Percentiles rank a stretch among this genome's conserved stretches.
These are phyloP conservation scores for Urocitellus parryii DNA, from an alignment of 2,113 vertebrate species.

Conservation along the genomic window DNA sequence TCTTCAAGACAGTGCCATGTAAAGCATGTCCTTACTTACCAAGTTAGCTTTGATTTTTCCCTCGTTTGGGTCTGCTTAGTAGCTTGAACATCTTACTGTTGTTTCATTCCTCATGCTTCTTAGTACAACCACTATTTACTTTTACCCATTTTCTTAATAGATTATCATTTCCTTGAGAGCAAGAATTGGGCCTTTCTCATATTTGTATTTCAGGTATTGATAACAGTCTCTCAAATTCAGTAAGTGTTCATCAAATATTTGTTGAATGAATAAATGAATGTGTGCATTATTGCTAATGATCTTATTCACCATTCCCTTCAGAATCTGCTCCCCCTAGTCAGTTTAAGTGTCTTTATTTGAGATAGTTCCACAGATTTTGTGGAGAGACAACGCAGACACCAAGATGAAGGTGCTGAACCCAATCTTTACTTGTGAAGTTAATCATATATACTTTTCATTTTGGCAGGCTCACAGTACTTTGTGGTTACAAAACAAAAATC, in stretches of 20 bases:
- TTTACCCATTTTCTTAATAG: background rate
- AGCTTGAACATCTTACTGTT: background rate
- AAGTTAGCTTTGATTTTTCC: background rate
- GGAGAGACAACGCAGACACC: too few species aligned
- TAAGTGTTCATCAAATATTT: conserved; percentile 25
- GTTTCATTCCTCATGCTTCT: background rate
- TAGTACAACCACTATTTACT: background rate
- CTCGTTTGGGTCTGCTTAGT: background rate
- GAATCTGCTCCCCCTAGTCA: background rate
- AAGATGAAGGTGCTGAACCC: too few species aligned
- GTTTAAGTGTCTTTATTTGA: background rate
- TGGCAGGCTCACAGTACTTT: too few species aligned
- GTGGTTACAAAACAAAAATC: too few species aligned
- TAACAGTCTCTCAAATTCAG: background rate
- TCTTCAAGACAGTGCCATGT: background rate
- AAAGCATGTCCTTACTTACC: background rate
- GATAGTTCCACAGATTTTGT: conserved; percentile 1
- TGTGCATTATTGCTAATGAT: background rate
- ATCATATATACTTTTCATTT: too few species aligned
- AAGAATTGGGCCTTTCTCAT: background rate
- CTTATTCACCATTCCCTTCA: conserved; percentile 22
- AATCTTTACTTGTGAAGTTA: too few species aligned
- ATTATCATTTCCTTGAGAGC: background rate
- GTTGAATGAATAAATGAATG: conserved; percentile 17
- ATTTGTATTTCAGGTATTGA: background rate